phyloP scores from a whole-genome alignment of 2,888 invertebrate genomes.

The Subacronicta megacephala region DNA sequence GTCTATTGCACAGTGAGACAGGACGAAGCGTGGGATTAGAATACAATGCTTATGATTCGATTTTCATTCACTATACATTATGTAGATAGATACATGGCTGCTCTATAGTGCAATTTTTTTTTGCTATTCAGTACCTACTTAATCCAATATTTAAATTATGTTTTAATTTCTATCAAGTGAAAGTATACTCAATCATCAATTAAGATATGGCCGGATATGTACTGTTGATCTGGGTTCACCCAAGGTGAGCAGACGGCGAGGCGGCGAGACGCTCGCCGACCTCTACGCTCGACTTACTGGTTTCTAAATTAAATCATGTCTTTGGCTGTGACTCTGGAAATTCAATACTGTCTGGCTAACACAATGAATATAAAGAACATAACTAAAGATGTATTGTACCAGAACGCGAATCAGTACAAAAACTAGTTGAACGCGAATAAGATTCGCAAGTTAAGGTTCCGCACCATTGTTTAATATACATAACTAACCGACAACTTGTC shows the following conservation, averaged over 20 bases:
- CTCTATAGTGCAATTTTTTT: neutral
- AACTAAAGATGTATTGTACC: slow-evolving; percentile 32
- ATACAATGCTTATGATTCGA: slow-evolving; percentile 10
- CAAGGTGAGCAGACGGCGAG: slow-evolving; percentile 86
- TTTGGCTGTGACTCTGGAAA: slow-evolving; percentile 76
- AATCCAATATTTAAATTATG: slow-evolving; percentile 1
- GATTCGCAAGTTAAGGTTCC: slow-evolving; percentile 33
- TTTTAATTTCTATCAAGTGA: slow-evolving; percentile 64
- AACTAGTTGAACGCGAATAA: slow-evolving; percentile 35
- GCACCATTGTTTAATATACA: slow-evolving; percentile 26
- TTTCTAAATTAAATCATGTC: slow-evolving; percentile 81
- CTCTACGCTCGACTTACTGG: slow-evolving; percentile 78
- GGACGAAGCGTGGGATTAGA: slow-evolving; percentile 37
- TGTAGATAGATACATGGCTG: slow-evolving; percentile 11
- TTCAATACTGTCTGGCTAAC: slow-evolving; percentile 78
- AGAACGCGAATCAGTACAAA: slow-evolving; percentile 32
- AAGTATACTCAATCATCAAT: slow-evolving; percentile 70
- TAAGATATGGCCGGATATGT: slow-evolving; percentile 69
- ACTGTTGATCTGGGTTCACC: slow-evolving; percentile 70
- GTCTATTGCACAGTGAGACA: slow-evolving; percentile 12
- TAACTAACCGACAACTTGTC: slow-evolving; percentile 5
- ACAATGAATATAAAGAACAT: slow-evolving; percentile 64
- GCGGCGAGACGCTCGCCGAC: slow-evolving; percentile 78
- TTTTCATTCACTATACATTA: neutral
- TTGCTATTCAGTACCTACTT: too few relatives aligned